Evolutionary conservation across 2,797 vertebrate genomes (phyloP), one percentile per base, ranked within the genome.

Genomic region (Ctenosaura bakeri): DNA sequence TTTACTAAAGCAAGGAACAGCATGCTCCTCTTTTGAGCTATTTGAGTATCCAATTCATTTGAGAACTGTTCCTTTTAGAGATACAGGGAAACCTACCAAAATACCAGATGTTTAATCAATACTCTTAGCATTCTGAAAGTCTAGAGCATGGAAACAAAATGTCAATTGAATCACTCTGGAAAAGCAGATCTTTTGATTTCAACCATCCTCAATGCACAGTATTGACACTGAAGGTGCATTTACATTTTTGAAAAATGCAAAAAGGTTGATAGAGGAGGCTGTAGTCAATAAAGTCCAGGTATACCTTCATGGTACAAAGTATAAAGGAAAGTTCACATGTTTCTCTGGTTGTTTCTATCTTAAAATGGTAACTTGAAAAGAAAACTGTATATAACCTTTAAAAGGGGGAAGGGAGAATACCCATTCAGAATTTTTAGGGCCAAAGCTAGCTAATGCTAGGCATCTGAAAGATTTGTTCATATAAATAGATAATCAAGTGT

Each of bases 21-120:
- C 79, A 92, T 7, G 0, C 73, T 90, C 77, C 86, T 95, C 91
- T 94, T 95, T 95, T 92, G 92, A 96, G 96, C 86, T 79, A 89
- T 84, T 94, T 90, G 94, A 96, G 88, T 89, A 91, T 96, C 94
- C 89, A 92, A 92, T 90, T 92, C 93, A 94, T 96, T 95, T 96
- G 92, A 94, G 95, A 94, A 93, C 91, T 79, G 35, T 94, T 95
- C 92, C 80, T 97, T 96, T 95, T 93, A 96, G 96, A 97, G 95
- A 95, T 90, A 95, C 16, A 87, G 85, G 92, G 94, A 96, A 97
- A 93, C 93, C 89, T 95, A 95, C 93, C 94, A 95, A 96, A 97
- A 96, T 93, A 95, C 93, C 95, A 97, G 95, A 94, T 96, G 95
- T 96, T 96, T 96, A 94, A 94, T 96, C 96, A 96, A 95, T 95